phyloP scores from a whole-genome alignment of 2,888 invertebrate genomes.

The Crocallis elinguaria region DNA sequence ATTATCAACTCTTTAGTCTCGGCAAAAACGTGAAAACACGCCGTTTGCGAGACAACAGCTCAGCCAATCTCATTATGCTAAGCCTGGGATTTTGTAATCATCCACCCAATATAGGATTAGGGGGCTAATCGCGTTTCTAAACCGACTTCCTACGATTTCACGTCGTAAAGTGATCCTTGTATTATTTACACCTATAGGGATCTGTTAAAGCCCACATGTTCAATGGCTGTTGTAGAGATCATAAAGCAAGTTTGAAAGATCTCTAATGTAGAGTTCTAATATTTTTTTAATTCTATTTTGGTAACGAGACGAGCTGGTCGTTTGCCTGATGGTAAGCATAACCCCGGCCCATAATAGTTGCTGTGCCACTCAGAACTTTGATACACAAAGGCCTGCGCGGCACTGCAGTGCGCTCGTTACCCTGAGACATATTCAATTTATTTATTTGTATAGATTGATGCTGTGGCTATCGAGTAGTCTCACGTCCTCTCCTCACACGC shows the following conservation, averaged over 20 bases:
- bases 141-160: constrained; percentile 58
- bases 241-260: too few relatives aligned
- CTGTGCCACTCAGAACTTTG: too few relatives aligned
- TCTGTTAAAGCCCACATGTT: too few relatives aligned
- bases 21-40: not conserved
- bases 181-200: constrained; percentile 45
- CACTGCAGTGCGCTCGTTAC: too few relatives aligned
- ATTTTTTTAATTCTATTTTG: too few relatives aligned
- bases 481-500: constrained; percentile 49
- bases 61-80: constrained; percentile 55
- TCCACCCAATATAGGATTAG: constrained; percentile 68
- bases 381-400: too few relatives aligned
- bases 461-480: not conserved
- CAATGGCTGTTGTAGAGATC: too few relatives aligned
- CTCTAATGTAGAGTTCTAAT: too few relatives aligned
- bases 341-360: too few relatives aligned
- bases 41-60: constrained; percentile 34
- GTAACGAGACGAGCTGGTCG: too few relatives aligned
- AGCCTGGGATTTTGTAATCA: constrained; percentile 61
- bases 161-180: constrained; percentile 46
- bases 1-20: constrained; percentile 14
- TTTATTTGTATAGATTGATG: not conserved
- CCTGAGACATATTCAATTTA: too few relatives aligned
- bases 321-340: too few relatives aligned
- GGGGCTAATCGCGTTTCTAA: constrained; percentile 51